Evolutionary conservation across 2,113 vertebrate species (phyloP), one percentile per base, ranked within the genome.

Genomic region (Telmatochromis brachygnathus): DNA sequence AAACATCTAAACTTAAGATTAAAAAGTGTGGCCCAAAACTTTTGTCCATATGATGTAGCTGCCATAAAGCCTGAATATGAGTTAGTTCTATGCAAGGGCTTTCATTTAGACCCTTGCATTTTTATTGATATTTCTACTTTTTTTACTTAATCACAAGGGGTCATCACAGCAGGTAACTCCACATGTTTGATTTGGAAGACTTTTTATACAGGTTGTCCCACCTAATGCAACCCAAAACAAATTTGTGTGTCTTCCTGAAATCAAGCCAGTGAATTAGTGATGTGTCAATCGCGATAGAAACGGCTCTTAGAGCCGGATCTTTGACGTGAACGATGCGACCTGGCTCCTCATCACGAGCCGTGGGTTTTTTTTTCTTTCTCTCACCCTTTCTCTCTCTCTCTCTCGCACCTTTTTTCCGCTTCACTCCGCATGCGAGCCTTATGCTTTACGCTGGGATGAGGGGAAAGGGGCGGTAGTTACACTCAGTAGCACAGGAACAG

Each of bases 231-330:
- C 30, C 58, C 58, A 35, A 62, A 65, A n/a, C 15, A 35, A 4
- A 65, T 65, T 11, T 65, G 30, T 62, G 0, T 35, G 58, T 65
- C 9, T 65, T 35, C 30, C 58, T n/a, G 17, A 35, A 65, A 35
- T 65, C 17, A 65, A 35, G 17, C 12, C 17, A 39, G 30, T 37
- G 30, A 65, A 65, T n/a, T 26, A 56, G 54, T 56, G 23, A 56
- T 26, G 12, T 26, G 54, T 56, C 12, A 1, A 8, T 26, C 0
- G 51, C 0, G 1, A 56, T 2, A 3, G 12, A 56, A 5, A 56
- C 4, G 6, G 12, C 54, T 56, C 53, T 26, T 26, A 55, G 21
- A 26, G 54, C 54, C 4, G 54, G 21, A 5, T 55, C 21, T 55
- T 7, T 55, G 21, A 55, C 6, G 19, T 53, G 51, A 53, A 53